Evolutionary conservation across 2,797 vertebrate species (phyloP).

Genomic region (Salmo trutta): DNA sequence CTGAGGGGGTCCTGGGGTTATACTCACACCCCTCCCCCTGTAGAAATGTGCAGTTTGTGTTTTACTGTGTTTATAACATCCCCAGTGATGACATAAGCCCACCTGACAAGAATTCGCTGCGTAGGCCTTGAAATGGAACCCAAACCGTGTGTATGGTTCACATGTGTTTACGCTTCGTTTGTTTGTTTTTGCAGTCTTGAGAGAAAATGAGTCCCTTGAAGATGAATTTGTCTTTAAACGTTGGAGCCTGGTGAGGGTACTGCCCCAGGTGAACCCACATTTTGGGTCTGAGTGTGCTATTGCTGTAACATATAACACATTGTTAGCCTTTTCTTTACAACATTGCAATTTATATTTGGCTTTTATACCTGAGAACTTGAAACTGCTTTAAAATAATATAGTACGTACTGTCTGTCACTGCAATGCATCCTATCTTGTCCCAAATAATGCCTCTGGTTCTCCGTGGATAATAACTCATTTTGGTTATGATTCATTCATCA

Average conservation of each 20-base stretch:
- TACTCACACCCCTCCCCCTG: conserved; percentile 18
- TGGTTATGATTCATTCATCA: conserved; percentile 6
- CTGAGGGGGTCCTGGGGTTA: conserved; percentile 19
- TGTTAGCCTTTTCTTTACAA: not conserved
- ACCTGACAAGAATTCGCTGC: conserved; percentile 48
- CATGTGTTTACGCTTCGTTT: not conserved
- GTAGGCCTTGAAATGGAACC: conserved; percentile 22
- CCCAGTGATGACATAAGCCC: conserved; percentile 43
- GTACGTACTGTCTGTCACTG: not conserved
- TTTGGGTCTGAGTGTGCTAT: not conserved
- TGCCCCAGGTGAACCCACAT: not conserved
- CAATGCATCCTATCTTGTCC: not conserved
- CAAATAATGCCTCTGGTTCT: not conserved
- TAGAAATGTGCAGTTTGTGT: conserved; percentile 61
- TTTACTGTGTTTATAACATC: conserved; percentile 49
- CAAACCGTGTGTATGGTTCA: not conserved
- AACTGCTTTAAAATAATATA: not conserved
- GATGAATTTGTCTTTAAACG: not conserved
- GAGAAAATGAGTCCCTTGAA: not conserved
- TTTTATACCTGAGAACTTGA: not conserved
- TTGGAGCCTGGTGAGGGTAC: not conserved
- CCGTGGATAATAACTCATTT: conserved; percentile 28
- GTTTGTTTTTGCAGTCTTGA: not conserved
- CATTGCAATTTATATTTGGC: not conserved
- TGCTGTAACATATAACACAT: not conserved